Percentiles rank a stretch among this genome's conserved stretches.
phyloP scores from a whole-genome alignment of 2,797 vertebrate species.

The Florisuga fusca region DNA sequence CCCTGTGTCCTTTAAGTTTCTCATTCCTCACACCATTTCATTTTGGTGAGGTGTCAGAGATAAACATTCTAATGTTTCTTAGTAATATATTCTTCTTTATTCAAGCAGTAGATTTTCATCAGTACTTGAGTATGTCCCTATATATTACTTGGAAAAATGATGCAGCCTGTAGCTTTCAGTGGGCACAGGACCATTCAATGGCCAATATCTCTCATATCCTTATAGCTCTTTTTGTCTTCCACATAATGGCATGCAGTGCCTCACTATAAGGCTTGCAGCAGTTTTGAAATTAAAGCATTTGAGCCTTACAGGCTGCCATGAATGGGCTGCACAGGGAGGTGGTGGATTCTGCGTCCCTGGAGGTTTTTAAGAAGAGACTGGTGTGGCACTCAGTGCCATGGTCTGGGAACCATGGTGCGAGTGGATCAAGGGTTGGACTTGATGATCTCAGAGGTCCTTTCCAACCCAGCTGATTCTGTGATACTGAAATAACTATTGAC shows the following conservation, averaged over 20 bases:
- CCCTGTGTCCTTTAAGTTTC: slow-evolving; percentile 5
- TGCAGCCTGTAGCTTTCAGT: not conserved
- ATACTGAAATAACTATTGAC: not conserved
- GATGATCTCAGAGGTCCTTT: no score
- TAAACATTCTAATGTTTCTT: not conserved
- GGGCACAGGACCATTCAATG: not conserved
- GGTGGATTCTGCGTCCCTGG: no score
- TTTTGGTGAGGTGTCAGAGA: slow-evolving; percentile 19
- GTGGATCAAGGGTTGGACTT: no score
- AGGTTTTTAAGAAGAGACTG: no score
- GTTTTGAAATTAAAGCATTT: not conserved
- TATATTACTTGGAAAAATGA: not conserved
- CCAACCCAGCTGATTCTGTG: no score
- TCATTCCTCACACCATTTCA: not conserved
- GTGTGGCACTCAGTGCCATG: no score
- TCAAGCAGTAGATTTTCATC: slow-evolving; percentile 19
- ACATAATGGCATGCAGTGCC: not conserved
- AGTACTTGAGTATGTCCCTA: not conserved
- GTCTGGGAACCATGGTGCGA: no score
- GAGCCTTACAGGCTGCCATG: not conserved
- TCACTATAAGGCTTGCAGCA: not conserved
- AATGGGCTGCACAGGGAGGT: not conserved
- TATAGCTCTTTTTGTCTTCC: slow-evolving; percentile 1
- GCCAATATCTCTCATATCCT: not conserved
- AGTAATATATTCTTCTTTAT: not conserved